A percentile compares a stretch with the other conserved stretches of the same genome.
Evolutionary conservation across 1,140 invertebrate genomes (phyloP).

Genomic region (Pogonus chalceus): DNA sequence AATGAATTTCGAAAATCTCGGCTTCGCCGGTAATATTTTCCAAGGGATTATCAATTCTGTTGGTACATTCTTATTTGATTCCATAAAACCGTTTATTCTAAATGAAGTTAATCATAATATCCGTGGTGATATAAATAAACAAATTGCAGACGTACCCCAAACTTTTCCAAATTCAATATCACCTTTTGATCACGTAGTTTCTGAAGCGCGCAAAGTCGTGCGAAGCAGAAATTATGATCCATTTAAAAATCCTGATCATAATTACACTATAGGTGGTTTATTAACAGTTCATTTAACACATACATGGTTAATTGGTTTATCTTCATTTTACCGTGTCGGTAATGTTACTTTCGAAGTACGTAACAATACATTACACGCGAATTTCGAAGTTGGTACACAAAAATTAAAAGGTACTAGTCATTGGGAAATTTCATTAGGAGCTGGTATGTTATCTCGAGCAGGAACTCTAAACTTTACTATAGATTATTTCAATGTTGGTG

Average conservation of each 20-base stretch:
- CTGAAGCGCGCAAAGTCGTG: slow-evolving; percentile 59
- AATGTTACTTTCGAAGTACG: slow-evolving; percentile 62
- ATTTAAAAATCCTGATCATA: slow-evolving; percentile 57
- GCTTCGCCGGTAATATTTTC: slow-evolving; percentile 60
- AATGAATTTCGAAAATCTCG: slow-evolving; percentile 72
- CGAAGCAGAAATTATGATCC: slow-evolving; percentile 62
- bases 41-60: slow-evolving; percentile 70
- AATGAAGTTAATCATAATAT: slow-evolving; percentile 61
- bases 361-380: slow-evolving; percentile 55
- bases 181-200: slow-evolving; percentile 69
- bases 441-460: slow-evolving; percentile 54
- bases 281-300: slow-evolving; percentile 55
- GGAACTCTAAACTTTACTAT: slow-evolving; percentile 64
- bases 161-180: slow-evolving; percentile 77
- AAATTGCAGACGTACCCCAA: slow-evolving; percentile 49
- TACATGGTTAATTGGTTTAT: slow-evolving; percentile 67
- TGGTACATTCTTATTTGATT: slow-evolving; percentile 71
- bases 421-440: slow-evolving; percentile 61
- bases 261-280: slow-evolving; percentile 56
- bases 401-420: slow-evolving; percentile 61
- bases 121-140: slow-evolving; percentile 42
- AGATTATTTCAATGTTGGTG: slow-evolving; percentile 56
- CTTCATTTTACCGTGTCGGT: slow-evolving; percentile 69
- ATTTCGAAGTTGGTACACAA: slow-evolving; percentile 67
- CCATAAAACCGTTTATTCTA: slow-evolving; percentile 72